A percentile compares a stretch with the other conserved stretches of the same genome.
phyloP scores from a whole-genome alignment of 2,888 invertebrate species.

The Amphipyra tragopoginis region DNA sequence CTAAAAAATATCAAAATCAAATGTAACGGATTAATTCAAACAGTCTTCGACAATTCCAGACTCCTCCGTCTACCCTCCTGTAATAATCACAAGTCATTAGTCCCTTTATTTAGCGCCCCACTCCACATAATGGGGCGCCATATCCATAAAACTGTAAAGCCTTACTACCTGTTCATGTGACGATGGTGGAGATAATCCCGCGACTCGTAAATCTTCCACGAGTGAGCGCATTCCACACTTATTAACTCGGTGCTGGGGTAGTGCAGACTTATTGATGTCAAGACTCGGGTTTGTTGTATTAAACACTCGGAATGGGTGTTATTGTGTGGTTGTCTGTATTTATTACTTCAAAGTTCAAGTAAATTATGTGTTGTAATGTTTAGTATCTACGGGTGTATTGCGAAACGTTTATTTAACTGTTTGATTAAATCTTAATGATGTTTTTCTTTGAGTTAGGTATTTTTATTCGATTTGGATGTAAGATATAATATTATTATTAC shows the following conservation, averaged over 20 bases:
- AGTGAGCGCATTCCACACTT: slow-evolving; percentile 67
- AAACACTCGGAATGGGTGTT: slow-evolving; percentile 3
- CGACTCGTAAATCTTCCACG: slow-evolving; percentile 64
- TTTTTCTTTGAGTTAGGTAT: too few species aligned
- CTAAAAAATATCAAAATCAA: too few species aligned
- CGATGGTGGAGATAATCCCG: slow-evolving; percentile 64
- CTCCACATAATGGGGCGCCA: slow-evolving; percentile 19
- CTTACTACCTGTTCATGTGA: slow-evolving; percentile 59
- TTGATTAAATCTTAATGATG: too few species aligned
- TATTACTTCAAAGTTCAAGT: slow-evolving; percentile 3
- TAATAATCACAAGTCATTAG: slow-evolving; percentile 57
- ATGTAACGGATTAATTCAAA: too few species aligned
- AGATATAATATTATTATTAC: too few species aligned
- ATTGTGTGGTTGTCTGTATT: slow-evolving; percentile 3
- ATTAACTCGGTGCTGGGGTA: slow-evolving; percentile 62
- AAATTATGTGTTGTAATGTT: background rate
- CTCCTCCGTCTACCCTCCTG: background rate
- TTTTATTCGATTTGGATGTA: too few species aligned
- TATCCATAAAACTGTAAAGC: slow-evolving; percentile 57
- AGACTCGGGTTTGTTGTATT: slow-evolving; percentile 5
- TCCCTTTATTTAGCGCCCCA: slow-evolving; percentile 39
- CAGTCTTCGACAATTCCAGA: slow-evolving; percentile 5
- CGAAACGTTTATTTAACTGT: background rate
- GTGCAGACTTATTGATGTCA: slow-evolving; percentile 29
- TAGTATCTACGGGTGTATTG: background rate